Conservation (phyloP, 64 coral and sea anemone genomes). For the Stichodactyla mertensii region DNA sequence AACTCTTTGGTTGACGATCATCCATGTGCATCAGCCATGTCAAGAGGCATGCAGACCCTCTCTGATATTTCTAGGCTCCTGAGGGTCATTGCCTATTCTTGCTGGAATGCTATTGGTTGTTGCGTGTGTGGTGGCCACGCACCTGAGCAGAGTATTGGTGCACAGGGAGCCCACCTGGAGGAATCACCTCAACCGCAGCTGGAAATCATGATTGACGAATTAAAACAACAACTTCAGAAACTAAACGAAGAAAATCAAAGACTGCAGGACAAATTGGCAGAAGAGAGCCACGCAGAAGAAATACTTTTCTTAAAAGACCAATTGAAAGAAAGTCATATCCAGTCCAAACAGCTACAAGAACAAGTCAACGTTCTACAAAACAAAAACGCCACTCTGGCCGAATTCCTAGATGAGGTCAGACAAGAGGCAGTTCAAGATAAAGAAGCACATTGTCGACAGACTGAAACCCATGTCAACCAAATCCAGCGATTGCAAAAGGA, state of each 20-base stretch:
- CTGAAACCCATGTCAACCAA: background rate
- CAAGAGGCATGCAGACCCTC: background rate
- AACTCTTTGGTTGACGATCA: background rate
- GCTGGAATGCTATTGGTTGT: background rate
- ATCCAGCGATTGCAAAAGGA: background rate
- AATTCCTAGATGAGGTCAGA: background rate
- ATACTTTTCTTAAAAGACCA: background rate
- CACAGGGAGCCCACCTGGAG: background rate
- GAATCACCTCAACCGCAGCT: background rate
- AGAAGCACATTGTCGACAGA: background rate
- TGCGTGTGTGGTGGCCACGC: background rate
- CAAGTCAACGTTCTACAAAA: background rate
- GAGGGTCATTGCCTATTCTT: background rate
- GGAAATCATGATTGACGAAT: background rate
- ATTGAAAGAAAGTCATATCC: background rate
- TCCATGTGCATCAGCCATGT: background rate
- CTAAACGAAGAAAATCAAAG: background rate
- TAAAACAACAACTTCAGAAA: background rate
- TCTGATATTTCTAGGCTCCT: background rate
- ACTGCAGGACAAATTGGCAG: background rate
- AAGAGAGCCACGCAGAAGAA: background rate
- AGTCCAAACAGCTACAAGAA: background rate
- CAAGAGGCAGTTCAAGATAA: background rate
- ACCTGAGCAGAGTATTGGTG: background rate
- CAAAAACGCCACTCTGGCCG: background rate